Conservation (phyloP, 2,113 vertebrate genomes). For the Zonotrichia leucophrys region DNA sequence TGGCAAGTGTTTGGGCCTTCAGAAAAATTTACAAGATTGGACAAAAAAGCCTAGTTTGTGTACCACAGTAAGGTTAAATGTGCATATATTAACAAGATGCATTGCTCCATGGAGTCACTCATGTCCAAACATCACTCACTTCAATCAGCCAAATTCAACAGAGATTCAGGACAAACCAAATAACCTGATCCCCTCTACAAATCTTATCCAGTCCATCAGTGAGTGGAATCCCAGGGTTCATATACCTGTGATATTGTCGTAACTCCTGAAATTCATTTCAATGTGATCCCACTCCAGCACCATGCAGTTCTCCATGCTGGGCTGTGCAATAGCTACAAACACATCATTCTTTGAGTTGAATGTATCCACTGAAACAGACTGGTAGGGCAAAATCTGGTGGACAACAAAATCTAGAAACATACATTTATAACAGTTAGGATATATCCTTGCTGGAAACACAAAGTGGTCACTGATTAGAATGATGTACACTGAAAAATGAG, state of each 20-base stretch:
- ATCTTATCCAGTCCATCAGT: background rate
- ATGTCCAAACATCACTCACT: background rate
- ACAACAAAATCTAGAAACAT: constrained; percentile 88
- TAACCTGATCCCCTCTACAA: background rate
- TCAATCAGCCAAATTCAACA: background rate
- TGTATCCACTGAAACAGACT: constrained; percentile 93
- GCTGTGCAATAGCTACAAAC: constrained; percentile 93
- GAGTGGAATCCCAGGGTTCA: background rate
- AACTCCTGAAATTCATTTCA: constrained; percentile 97
- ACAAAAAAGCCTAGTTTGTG: background rate
- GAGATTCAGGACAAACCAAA: background rate
- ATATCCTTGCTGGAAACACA: background rate
- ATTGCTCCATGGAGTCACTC: background rate
- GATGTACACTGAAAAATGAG: background rate
- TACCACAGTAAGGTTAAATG: background rate
- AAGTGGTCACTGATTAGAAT: background rate
- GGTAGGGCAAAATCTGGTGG: constrained; percentile 89
- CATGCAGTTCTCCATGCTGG: constrained; percentile 95
- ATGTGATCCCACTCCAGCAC: constrained; percentile 98
- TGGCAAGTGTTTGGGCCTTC: background rate
- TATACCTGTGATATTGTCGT: constrained; percentile 97
- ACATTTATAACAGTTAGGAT: constrained; percentile 22
- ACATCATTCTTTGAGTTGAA: constrained; percentile 95
- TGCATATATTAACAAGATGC: background rate
- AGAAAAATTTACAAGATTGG: background rate